phyloP scores from a whole-genome alignment of 2,888 invertebrate genomes.

The Monopis laevigella region DNA sequence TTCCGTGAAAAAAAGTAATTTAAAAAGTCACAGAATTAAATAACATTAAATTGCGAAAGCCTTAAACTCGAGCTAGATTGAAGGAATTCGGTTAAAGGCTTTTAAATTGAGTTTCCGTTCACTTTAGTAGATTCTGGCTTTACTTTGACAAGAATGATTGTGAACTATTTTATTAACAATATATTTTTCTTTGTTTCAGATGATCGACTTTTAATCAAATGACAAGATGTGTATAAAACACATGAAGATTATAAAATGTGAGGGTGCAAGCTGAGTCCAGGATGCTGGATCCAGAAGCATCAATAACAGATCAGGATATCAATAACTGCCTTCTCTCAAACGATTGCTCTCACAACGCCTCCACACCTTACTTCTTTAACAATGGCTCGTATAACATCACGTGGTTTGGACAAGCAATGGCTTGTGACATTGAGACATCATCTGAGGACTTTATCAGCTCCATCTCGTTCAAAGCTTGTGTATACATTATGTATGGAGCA shows the following conservation, averaged over 20 bases:
- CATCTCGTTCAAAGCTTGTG: slow-evolving; percentile 68
- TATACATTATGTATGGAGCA: slow-evolving; percentile 76
- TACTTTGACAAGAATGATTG: too few relatives aligned
- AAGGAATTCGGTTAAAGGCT: too few relatives aligned
- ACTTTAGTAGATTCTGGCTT: too few relatives aligned
- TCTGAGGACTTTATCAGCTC: slow-evolving; percentile 41
- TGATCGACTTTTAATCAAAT: background rate
- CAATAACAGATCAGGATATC: background rate
- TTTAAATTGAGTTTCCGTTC: too few relatives aligned
- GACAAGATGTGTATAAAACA: background rate
- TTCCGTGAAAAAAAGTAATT: too few relatives aligned
- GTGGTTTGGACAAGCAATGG: slow-evolving; percentile 4
- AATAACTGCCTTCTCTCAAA: background rate
- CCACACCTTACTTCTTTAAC: slow-evolving; percentile 3
- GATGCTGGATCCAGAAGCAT: slow-evolving; percentile 7
- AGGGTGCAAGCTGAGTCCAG: slow-evolving; percentile 1
- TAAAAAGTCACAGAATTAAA: too few relatives aligned
- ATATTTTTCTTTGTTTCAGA: slow-evolving; percentile 7
- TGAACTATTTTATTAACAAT: too few relatives aligned
- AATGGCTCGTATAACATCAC: slow-evolving; percentile 1
- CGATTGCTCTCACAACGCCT: slow-evolving; percentile 3
- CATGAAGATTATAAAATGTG: background rate
- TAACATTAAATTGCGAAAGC: too few relatives aligned
- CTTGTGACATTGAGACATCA: slow-evolving; percentile 17
- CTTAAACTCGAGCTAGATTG: too few relatives aligned